Evolutionary conservation across 2,888 invertebrate species (phyloP), one percentile per base, ranked within the genome.

Genomic region (Melieria picta): DNA sequence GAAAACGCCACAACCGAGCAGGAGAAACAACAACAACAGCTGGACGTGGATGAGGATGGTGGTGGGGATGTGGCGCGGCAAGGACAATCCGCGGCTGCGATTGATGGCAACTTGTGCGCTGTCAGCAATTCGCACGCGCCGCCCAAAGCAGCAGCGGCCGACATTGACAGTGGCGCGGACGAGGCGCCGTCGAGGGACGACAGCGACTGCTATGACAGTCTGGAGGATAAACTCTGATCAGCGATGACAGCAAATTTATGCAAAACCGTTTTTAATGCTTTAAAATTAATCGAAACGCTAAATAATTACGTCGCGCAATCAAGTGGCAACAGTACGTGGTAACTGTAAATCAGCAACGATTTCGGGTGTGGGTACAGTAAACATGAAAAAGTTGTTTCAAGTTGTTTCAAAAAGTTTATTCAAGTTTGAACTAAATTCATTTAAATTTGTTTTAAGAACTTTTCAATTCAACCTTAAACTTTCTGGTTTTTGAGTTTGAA

Each of bases 151-250:
- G 57, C 65, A 16, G 47, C 43, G 10, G 52, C 47, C 11, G 50
- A 63, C 3, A 57, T 57, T 3, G 57, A 66, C 4, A 52, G 10
- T 9, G 11, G 52, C 10, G 57, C 48, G 5, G 66, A 69, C 7
- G 69, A 45, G 5, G 55, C 47, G 4, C 62, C 73, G 62, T 72
- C 71, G 52, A 77, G 74, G 16, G 65, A 72, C 6, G 74, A 79
- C 66, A 76, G 75, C 43, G 79, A 81, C 60, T 79, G 82, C 64
- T 85, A 84, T 66, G 85, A 85, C 74, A 85, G 85, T 72, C 78
- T 85, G 11, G 84, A 85, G 66, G 85, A 84, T 67, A 85, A 82
- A 75, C 79, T 85, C 77, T 84, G 71, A 73, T 30, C 30, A 30
- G 7, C 43, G n/a, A 10, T 47, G 58, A 50, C 43, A 42, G 10